Evolutionary conservation across 2,888 invertebrate species (phyloP).

Genomic region (Drosophila aldrichi): DNA sequence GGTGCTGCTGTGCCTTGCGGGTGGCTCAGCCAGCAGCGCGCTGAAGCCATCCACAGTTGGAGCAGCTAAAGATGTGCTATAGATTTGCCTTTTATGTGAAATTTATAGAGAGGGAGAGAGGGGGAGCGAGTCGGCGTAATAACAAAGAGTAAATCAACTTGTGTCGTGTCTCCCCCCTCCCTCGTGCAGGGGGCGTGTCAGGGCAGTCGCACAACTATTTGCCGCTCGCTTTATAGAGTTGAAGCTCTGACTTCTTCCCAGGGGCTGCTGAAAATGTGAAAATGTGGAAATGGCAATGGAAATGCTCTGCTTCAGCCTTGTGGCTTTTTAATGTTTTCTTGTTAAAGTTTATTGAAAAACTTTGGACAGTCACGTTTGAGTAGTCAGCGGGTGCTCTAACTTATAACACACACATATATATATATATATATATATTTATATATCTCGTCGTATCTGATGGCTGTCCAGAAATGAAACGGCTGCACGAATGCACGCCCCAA

Average conservation of each 20-base stretch:
- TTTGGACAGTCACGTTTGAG: constrained; percentile 81
- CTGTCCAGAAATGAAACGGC: constrained; percentile 69
- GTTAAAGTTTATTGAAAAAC: constrained; percentile 81
- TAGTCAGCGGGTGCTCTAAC: constrained; percentile 73
- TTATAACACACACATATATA: constrained; percentile 38
- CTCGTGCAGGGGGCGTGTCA: background rate
- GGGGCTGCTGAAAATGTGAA: constrained; percentile 24
- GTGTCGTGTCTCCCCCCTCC: background rate
- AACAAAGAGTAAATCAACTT: constrained; percentile 43
- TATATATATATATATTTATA: constrained; percentile 3
- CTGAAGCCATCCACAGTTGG: constrained; percentile 20
- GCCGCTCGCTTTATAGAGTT: constrained; percentile 69
- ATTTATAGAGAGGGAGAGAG: constrained; percentile 51
- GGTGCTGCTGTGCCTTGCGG: constrained; percentile 58
- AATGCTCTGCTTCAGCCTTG: constrained; percentile 65
- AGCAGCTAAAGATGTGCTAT: constrained; percentile 55
- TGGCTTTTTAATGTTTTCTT: constrained; percentile 82
- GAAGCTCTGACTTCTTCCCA: constrained; percentile 67
- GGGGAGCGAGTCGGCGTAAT: constrained; percentile 35
- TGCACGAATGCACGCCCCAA: constrained; percentile 70
- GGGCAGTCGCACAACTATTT: constrained; percentile 65
- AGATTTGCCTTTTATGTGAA: constrained; percentile 80
- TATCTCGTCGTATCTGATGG: constrained; percentile 24
- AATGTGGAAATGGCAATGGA: constrained; percentile 61
- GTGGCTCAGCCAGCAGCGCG: constrained; percentile 64